Conservation (phyloP, 1,140 invertebrate genomes). For the Drosophila neocordata region DNA sequence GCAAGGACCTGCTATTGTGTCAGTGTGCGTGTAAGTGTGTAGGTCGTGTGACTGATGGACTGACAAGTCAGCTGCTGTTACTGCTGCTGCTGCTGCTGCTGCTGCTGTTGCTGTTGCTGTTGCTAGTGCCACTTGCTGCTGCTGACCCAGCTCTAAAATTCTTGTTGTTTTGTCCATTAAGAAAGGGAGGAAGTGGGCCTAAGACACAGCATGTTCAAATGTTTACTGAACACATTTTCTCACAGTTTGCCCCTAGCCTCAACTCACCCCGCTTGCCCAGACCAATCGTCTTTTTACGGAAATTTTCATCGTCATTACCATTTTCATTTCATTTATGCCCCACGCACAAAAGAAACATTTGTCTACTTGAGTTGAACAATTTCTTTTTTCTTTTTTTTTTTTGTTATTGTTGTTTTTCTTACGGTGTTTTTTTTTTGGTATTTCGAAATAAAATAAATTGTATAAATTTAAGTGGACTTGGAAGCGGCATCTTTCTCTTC, state of each 20-base stretch:
- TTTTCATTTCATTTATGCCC: constrained; percentile 61
- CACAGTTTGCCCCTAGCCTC: constrained; percentile 21
- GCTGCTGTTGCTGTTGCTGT: neutral
- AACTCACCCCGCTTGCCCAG: neutral
- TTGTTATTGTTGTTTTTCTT: neutral
- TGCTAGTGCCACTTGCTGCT: neutral
- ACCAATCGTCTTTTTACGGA: constrained; percentile 18
- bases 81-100: constrained; percentile 6
- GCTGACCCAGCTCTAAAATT: constrained; percentile 36
- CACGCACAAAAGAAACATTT: constrained; percentile 59
- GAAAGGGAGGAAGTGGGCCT: constrained; percentile 27
- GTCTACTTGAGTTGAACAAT: constrained; percentile 55
- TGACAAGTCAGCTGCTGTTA: constrained; percentile 24
- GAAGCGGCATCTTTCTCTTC: neutral
- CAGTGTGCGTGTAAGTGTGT: constrained; percentile 5
- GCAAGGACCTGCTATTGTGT: constrained; percentile 14
- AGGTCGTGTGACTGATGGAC: constrained; percentile 41
- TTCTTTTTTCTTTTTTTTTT: constrained; percentile 28
- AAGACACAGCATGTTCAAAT: constrained; percentile 43
- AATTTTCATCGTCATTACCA: constrained; percentile 56
- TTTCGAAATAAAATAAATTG: constrained; percentile 72
- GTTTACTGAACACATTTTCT: constrained; percentile 46
- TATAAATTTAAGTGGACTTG: constrained; percentile 60
- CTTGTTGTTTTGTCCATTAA: constrained; percentile 54
- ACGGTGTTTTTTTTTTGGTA: constrained; percentile 3